These are phyloP conservation scores for Monomorium pharaonis DNA, from an alignment of 1,140 invertebrate species.

Conservation along the genomic window DNA sequence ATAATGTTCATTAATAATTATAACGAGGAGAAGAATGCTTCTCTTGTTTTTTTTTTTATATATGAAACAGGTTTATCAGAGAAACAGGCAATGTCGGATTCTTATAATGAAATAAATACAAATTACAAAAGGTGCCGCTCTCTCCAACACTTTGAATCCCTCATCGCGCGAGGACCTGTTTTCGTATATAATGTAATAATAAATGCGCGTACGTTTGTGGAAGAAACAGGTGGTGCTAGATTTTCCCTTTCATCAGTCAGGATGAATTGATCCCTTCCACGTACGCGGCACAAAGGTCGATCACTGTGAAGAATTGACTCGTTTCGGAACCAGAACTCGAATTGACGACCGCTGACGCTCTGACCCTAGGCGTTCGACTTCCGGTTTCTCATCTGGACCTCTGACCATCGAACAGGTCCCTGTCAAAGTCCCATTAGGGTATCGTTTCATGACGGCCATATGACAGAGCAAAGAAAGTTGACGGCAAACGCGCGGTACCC, in stretches of 20 bases:
- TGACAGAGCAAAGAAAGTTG: constrained; percentile 47
- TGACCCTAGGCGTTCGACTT: constrained; percentile 75
- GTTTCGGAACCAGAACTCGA: constrained; percentile 44
- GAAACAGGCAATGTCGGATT: not conserved
- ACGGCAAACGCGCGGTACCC: not conserved
- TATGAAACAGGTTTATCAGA: not conserved
- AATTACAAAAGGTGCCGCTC: not conserved
- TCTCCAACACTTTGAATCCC: not conserved
- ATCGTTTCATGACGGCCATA: constrained; percentile 67
- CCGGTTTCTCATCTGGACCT: constrained; percentile 79
- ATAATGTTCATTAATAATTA: not conserved
- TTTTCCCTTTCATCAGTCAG: constrained; percentile 61
- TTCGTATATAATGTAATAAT: constrained; percentile 52
- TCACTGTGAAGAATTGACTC: constrained; percentile 58
- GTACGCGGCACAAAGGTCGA: constrained; percentile 65
- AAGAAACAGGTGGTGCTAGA: constrained; percentile 62
- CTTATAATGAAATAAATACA: constrained; percentile 5
- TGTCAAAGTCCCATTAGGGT: constrained; percentile 70
- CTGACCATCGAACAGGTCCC: constrained; percentile 77
- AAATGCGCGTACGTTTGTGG: constrained; percentile 30
- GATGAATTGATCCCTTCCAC: constrained; percentile 64
- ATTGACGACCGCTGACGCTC: constrained; percentile 72
- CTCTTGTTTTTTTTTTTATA: not conserved
- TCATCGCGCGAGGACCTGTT: constrained; percentile 27
- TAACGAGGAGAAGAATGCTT: not conserved